phyloP scores from a whole-genome alignment of 2,888 invertebrate species.

The Amphipyra tragopoginis region DNA sequence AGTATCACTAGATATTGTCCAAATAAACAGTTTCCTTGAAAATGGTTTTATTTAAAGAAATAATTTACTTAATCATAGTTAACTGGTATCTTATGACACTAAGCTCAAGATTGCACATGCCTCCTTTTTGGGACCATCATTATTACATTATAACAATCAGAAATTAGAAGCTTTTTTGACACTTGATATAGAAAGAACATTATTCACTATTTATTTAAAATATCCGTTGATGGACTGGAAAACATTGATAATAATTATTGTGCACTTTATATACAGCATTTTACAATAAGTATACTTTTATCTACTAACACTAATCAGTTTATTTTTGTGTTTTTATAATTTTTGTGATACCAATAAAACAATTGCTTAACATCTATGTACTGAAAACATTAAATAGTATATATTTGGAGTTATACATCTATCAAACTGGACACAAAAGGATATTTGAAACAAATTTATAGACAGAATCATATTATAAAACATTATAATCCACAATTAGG shows the following conservation, averaged over 20 bases:
- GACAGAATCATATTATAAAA: constrained; percentile 43
- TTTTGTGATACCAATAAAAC: constrained; percentile 63
- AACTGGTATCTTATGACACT: constrained; percentile 42
- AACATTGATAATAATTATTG: constrained; percentile 54
- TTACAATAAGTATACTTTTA: constrained; percentile 68
- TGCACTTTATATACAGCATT: constrained; percentile 73
- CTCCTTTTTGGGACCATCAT: constrained; percentile 23
- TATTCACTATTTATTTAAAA: constrained; percentile 35
- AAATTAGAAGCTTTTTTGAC: constrained; percentile 48
- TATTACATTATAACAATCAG: constrained; percentile 41
- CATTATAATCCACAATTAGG: constrained; percentile 42
- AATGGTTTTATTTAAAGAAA: constrained; percentile 30
- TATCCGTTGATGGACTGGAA: constrained; percentile 48
- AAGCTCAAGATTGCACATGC: constrained; percentile 58
- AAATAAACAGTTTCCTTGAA: constrained; percentile 38
- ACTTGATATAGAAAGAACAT: constrained; percentile 43
- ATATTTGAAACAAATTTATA: constrained; percentile 48
- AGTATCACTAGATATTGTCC: constrained; percentile 40
- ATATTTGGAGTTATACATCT: constrained; percentile 61
- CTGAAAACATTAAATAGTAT: constrained; percentile 64
- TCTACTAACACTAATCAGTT: constrained; percentile 64
- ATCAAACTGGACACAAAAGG: constrained; percentile 52
- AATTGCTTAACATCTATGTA: constrained; percentile 55
- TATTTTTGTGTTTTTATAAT: constrained; percentile 63
- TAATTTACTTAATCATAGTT: constrained; percentile 32